These are phyloP conservation scores for Columba livia DNA, from an alignment of 2,113 vertebrate species.

Conservation along the genomic window DNA sequence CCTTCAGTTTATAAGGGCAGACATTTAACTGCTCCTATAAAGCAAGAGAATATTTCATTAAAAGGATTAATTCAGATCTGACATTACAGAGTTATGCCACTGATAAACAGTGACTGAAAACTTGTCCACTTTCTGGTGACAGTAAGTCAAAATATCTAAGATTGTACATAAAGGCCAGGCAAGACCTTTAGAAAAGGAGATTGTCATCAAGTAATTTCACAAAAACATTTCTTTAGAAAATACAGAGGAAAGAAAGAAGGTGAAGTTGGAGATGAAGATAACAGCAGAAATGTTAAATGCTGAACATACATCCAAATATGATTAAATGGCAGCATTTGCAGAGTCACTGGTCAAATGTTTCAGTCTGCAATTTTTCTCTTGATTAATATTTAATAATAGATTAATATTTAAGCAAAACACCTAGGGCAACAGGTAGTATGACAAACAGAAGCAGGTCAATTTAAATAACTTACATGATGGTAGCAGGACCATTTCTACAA, in stretches of 20 bases:
- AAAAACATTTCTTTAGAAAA: neutral
- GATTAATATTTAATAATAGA: constrained; percentile 14
- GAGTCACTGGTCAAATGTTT: neutral
- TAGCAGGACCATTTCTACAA: neutral
- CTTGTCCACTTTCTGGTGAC: neutral
- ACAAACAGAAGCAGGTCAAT: neutral
- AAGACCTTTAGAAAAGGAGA: neutral
- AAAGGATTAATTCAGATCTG: neutral
- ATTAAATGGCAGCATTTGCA: neutral
- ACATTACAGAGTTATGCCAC: neutral
- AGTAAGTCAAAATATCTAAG: neutral
- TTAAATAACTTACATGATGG: neutral
- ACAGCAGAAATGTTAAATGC: neutral
- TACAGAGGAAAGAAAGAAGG: neutral
- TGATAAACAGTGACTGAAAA: neutral
- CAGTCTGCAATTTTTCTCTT: neutral
- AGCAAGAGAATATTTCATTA: neutral
- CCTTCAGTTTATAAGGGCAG: neutral
- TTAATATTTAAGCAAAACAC: neutral
- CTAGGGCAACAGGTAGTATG: neutral
- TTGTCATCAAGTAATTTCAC: neutral
- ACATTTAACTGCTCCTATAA: neutral
- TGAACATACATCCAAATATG: neutral
- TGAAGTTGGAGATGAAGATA: neutral
- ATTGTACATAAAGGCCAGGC: neutral